phyloP scores from a whole-genome alignment of 1,140 invertebrate species.

The Pseudomyrmex flavicornis region DNA sequence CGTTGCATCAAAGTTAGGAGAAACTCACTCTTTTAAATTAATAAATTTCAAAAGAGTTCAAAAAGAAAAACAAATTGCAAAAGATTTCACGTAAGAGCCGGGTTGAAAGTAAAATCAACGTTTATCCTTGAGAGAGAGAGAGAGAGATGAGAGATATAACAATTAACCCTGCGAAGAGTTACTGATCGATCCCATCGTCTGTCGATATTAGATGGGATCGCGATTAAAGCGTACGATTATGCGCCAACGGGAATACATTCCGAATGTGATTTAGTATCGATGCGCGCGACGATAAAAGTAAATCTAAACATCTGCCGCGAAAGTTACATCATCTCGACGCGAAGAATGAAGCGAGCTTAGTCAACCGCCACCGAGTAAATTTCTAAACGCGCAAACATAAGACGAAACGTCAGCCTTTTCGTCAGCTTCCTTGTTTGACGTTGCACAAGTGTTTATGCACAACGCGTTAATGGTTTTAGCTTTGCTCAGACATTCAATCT shows the following conservation, averaged over 20 bases:
- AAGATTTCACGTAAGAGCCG: neutral
- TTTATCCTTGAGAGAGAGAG: neutral
- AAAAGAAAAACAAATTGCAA: neutral
- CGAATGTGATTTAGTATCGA: conserved; percentile 29
- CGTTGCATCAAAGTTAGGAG: conserved; percentile 7
- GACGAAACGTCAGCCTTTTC: conserved; percentile 39
- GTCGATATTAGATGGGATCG: conserved; percentile 19
- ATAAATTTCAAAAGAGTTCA: neutral
- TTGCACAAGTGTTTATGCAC: conserved; percentile 58
- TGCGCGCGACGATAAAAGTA: neutral
- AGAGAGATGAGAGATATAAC: conserved; percentile 10
- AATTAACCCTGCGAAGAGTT: conserved; percentile 9
- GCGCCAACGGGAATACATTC: neutral
- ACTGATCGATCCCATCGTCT: neutral
- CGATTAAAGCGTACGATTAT: conserved; percentile 15
- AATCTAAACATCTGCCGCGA: neutral
- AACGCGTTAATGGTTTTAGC: conserved; percentile 35
- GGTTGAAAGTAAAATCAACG: conserved; percentile 37
- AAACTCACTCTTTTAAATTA: neutral
- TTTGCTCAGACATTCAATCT: conserved; percentile 39
- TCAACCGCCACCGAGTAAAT: neutral
- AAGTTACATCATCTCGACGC: neutral
- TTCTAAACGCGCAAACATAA: conserved; percentile 32
- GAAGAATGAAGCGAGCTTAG: neutral
- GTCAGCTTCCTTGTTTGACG: neutral